Conservation (phyloP, 2,797 vertebrate species). For the Xiphophorus birchmanni region DNA sequence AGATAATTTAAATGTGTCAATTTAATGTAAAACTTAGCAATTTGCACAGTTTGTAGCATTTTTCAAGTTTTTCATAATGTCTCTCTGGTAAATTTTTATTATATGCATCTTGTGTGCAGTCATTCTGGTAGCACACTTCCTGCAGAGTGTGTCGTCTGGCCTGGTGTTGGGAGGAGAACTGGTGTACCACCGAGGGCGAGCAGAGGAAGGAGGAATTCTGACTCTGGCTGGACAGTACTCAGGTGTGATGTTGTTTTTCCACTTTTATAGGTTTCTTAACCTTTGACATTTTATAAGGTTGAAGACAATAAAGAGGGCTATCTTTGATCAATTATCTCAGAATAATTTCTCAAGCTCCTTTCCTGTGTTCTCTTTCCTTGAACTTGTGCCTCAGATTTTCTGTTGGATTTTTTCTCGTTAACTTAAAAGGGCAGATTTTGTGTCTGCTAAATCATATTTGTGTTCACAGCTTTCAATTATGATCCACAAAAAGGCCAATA, state of each 20-base stretch:
- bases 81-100: conserved; percentile 14
- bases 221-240: conserved; percentile 94
- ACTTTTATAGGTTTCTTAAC: not conserved
- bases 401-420: not conserved
- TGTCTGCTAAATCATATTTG: not conserved
- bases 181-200: conserved; percentile 92
- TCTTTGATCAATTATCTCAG: not conserved
- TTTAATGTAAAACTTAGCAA: not conserved
- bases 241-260: conserved; percentile 69
- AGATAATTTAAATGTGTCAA: not conserved
- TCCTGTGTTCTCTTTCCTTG: not conserved
- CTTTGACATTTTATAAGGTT: not conserved
- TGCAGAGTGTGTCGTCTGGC: conserved; percentile 91
- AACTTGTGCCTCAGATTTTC: not conserved
- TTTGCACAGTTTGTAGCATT: not conserved
- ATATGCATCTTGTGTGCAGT: conserved; percentile 75
- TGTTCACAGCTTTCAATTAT: not conserved
- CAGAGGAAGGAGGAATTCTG: conserved; percentile 93
- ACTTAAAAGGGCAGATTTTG: not conserved
- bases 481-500: not conserved
- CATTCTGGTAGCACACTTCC: conserved; percentile 95
- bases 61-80: not conserved
- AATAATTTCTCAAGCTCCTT: not conserved
- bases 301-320: not conserved
- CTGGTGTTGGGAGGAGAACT: conserved; percentile 94